Percentiles rank a stretch among this genome's conserved stretches.
Evolutionary conservation across 2,797 vertebrate species (phyloP).

Genomic region (Potorous gilbertii): DNA sequence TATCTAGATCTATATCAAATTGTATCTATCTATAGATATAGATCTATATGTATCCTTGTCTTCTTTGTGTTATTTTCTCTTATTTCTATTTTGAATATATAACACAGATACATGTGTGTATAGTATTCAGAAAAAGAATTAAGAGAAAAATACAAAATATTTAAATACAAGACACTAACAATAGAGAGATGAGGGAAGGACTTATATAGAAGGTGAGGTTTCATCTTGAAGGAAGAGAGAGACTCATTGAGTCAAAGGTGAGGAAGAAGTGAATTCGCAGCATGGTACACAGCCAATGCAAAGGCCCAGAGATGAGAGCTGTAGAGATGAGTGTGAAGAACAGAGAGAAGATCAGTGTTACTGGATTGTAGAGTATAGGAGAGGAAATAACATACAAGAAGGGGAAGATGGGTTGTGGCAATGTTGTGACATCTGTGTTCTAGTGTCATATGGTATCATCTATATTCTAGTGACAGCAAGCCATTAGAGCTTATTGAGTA

Average conservation of each 20-base stretch:
- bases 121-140: too few species aligned
- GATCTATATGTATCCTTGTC: too few species aligned
- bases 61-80: background rate
- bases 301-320: background rate
- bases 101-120: too few species aligned
- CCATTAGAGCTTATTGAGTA: background rate
- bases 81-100: too few species aligned
- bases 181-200: too few species aligned
- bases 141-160: too few species aligned
- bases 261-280: background rate
- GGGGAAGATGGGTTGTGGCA: background rate
- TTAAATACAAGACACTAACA: too few species aligned
- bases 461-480: background rate
- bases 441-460: background rate
- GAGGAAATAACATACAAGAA: background rate
- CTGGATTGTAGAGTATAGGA: background rate
- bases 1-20: too few species aligned
- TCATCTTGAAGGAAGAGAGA: too few species aligned
- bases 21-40: too few species aligned
- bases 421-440: background rate
- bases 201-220: too few species aligned
- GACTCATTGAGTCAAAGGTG: background rate
- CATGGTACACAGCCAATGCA: background rate
- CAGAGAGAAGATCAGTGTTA: background rate
- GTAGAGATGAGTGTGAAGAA: background rate